phyloP scores from a whole-genome alignment of 2,888 invertebrate species.

The Eurytoma adleriae region DNA sequence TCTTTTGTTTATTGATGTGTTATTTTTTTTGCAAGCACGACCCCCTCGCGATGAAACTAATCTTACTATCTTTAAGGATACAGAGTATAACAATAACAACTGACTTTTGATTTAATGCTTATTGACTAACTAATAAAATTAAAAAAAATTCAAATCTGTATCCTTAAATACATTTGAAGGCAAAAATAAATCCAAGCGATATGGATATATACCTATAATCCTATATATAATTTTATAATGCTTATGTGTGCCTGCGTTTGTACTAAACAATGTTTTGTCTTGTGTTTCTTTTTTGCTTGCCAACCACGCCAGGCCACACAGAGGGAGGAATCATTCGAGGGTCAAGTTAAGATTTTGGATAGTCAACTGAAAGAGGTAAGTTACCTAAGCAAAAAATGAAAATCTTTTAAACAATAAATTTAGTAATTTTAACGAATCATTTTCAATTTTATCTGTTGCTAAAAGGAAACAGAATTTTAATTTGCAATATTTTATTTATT shows the following conservation, averaged over 20 bases:
- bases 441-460: too few species aligned
- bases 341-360: constrained; percentile 92
- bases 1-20: constrained; percentile 68
- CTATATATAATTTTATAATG: constrained; percentile 39
- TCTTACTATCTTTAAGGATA: constrained; percentile 50
- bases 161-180: constrained; percentile 23
- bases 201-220: not conserved
- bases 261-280: constrained; percentile 66
- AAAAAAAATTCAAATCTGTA: constrained; percentile 7
- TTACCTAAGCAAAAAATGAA: not conserved
- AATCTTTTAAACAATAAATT: too few species aligned
- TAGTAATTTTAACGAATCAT: too few species aligned
- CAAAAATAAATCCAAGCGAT: constrained; percentile 1
- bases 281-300: constrained; percentile 71
- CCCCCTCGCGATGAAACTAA: constrained; percentile 22
- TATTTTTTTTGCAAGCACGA: constrained; percentile 30
- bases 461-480: too few species aligned
- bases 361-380: constrained; percentile 96
- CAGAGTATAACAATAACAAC: constrained; percentile 18
- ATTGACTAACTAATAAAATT: not conserved
- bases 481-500: too few species aligned
- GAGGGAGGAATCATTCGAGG: constrained; percentile 95
- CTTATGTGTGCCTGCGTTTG: constrained; percentile 42
- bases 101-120: not conserved
- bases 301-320: constrained; percentile 84